Base-by-base conservation (phyloP, 1,140 invertebrate species). In the Aphidius ervi region DNA sequence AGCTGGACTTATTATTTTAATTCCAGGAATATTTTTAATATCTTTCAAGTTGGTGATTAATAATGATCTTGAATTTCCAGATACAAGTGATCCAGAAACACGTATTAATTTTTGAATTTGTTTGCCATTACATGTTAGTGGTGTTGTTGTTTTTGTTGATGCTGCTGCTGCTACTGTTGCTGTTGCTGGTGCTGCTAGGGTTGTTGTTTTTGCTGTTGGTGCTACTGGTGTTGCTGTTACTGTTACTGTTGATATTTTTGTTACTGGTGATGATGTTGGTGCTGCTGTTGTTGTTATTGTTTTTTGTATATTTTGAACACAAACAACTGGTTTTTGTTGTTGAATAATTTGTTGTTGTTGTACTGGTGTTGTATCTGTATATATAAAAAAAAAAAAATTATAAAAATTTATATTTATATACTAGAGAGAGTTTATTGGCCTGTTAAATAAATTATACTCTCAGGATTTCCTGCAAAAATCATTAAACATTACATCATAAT, bases 1-100 rank as follows among this genome's bases (percentile, higher is more conserved):
- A 0, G 83, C 74, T 1, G 85, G 82, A 63, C 87, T 88, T 45
- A 90, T 84, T n/a, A 89, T 88, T 74, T 88, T 89, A 50, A 89
- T 87, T 0, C 85, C 85, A 56, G 84, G 82, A 8, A 88, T 77
- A 67, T 88, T 85, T 69, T 87, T 88, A 78, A 85, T 82, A 45
- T 85, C 83, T 66, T 86, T 86, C 39, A 88, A 74, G 88, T 83
- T 0, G 87, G 88, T 46, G 89, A 72, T 31, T 2, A 90, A 74
- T 55, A 90, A 85, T 0, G 87, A 88, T 3, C 86, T 77, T 3
- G 84, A 83, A 54, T 87, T 85, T 6, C 73, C 74, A 3, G 76
- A 77, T 9, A 73, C 73, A 60, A 77, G 67, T 4, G 75, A 73
- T 9, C 23, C 23, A 31, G 76, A 76, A 1, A 78, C 76, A 8